Evolutionary conservation across 1,140 invertebrate species (phyloP).

Genomic region (Mercenaria mercenaria): DNA sequence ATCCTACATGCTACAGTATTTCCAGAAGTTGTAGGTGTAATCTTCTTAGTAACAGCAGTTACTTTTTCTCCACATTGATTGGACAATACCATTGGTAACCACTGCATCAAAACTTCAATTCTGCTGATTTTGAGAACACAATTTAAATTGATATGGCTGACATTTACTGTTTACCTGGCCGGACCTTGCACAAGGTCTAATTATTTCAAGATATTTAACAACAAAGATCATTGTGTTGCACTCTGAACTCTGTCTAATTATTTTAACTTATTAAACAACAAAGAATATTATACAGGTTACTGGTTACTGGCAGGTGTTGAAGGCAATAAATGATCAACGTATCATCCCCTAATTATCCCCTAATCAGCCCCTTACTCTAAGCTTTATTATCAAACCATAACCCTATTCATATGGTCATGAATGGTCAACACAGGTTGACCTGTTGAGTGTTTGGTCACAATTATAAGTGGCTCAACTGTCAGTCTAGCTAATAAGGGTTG

Average conservation of each 20-base stretch:
- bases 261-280: not conserved
- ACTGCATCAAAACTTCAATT: too few species aligned
- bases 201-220: not conserved
- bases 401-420: constrained; percentile 35
- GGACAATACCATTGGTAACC: too few species aligned
- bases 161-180: constrained; percentile 23
- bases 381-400: not conserved
- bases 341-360: not conserved
- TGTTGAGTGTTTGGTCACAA: constrained; percentile 31
- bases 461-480: not conserved
- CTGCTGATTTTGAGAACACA: too few species aligned
- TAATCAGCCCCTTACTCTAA: not conserved
- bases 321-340: constrained; percentile 23
- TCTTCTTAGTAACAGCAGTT: too few species aligned
- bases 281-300: not conserved
- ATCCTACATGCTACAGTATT: too few species aligned
- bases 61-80: too few species aligned
- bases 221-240: not conserved
- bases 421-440: constrained; percentile 34
- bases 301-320: not conserved
- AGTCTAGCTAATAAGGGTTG: not conserved
- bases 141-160: not conserved
- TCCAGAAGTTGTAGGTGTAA: too few species aligned
- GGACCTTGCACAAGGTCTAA: not conserved
- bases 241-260: not conserved